A percentile compares a stretch with the other conserved stretches of the same genome.
Evolutionary conservation across 2,888 invertebrate species (phyloP).

Genomic region (Xestia sexstrigata): DNA sequence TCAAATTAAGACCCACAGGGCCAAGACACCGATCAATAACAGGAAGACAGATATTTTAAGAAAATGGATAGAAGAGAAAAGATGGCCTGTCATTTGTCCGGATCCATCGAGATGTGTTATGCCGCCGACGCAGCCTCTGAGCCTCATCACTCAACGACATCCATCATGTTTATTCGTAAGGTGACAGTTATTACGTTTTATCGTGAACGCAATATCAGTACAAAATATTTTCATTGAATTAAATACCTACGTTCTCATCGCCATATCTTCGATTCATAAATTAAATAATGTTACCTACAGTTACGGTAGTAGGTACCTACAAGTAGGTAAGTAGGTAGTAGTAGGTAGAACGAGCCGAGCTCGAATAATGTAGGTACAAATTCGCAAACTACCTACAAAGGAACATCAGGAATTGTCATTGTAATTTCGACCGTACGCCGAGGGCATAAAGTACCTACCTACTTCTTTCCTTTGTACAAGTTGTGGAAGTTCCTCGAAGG

Average conservation of each 20-base stretch:
- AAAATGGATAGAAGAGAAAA: slow-evolving; percentile 16
- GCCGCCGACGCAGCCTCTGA: not conserved
- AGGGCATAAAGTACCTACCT: too few species aligned
- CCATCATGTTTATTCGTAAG: slow-evolving; percentile 14
- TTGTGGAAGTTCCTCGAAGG: too few species aligned
- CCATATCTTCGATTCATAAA: not conserved
- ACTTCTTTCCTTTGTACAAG: too few species aligned
- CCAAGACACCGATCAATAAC: slow-evolving; percentile 29
- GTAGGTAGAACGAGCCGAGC: too few species aligned
- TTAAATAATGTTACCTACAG: too few species aligned
- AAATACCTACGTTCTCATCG: not conserved
- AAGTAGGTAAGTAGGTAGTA: too few species aligned
- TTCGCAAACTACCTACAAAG: too few species aligned
- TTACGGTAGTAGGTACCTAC: too few species aligned
- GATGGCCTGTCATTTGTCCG: slow-evolving; percentile 14
- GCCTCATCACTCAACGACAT: slow-evolving; percentile 27
- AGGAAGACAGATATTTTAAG: slow-evolving; percentile 21
- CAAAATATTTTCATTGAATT: not conserved
- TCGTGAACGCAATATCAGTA: not conserved
- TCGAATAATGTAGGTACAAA: too few species aligned
- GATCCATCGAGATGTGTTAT: slow-evolving; percentile 19
- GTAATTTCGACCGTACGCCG: too few species aligned
- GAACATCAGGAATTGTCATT: too few species aligned
- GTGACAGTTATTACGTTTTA: slow-evolving; percentile 8
- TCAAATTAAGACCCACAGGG: slow-evolving; percentile 7